These are phyloP conservation scores for Neopelma chrysocephalum DNA, from an alignment of 2,797 vertebrate genomes.

Conservation along the genomic window DNA sequence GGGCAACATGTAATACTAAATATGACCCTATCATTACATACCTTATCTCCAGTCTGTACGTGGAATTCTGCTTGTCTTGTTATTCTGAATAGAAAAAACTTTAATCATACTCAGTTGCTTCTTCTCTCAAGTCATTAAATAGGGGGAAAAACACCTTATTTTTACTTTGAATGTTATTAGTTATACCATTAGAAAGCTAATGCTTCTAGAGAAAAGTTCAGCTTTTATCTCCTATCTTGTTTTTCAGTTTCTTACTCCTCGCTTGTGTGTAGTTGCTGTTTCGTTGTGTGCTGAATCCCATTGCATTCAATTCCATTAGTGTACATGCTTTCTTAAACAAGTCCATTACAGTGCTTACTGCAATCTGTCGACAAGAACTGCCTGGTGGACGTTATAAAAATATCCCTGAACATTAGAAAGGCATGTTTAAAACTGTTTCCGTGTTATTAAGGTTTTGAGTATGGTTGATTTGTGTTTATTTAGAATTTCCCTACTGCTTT, in stretches of 20 bases:
- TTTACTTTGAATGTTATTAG: background rate
- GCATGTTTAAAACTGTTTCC: background rate
- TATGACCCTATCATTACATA: background rate
- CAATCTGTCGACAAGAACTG: background rate
- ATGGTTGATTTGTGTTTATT: background rate
- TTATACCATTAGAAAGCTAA: background rate
- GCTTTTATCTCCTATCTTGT: background rate
- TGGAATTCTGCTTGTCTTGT: background rate
- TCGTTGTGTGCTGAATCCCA: background rate
- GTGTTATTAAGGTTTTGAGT: background rate
- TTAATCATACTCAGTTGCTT: background rate
- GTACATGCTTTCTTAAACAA: background rate
- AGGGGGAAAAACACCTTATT: fast-evolving
- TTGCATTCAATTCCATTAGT: background rate
- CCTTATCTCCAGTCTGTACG: background rate
- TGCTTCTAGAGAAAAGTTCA: background rate
- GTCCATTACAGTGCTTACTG: background rate
- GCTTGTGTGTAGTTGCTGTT: background rate
- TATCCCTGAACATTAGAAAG: background rate
- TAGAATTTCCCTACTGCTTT: background rate
- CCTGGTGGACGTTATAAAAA: background rate
- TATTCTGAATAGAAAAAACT: background rate
- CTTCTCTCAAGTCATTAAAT: background rate
- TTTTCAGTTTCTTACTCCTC: background rate
- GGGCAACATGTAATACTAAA: background rate